phyloP scores from a whole-genome alignment of 2,797 vertebrate species.

The Peromyscus eremicus region DNA sequence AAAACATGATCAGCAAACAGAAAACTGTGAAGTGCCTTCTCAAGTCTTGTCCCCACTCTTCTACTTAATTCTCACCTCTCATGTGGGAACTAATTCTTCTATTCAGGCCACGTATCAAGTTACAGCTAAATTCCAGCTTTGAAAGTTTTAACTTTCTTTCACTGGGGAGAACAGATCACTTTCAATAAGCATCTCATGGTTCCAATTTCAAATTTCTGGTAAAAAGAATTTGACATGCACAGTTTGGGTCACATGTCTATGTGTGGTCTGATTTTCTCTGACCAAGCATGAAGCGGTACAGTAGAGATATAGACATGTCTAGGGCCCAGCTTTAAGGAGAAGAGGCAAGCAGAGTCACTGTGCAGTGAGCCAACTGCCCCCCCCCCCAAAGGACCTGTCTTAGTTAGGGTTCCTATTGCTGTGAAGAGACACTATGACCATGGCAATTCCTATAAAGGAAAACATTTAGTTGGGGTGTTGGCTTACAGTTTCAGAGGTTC shows the following conservation, averaged over 20 bases:
- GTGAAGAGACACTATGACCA: not conserved
- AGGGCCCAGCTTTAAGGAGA: not conserved
- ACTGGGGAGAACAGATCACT: constrained; percentile 15
- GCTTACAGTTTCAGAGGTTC: not conserved
- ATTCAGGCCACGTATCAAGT: not conserved
- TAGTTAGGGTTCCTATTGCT: not conserved
- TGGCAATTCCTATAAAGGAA: not conserved
- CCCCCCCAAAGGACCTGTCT: not conserved
- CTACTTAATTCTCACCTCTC: constrained; percentile 27
- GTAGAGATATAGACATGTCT: not conserved
- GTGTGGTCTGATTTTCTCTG: constrained; percentile 6
- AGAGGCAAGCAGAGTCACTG: not conserved
- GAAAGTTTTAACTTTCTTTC: constrained; percentile 54
- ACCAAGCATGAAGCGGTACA: not conserved
- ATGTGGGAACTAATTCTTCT: not conserved
- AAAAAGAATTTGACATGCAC: constrained; percentile 9
- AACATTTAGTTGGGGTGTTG: not conserved
- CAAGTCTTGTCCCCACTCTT: not conserved
- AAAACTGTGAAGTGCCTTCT: not conserved
- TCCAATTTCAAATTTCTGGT: constrained; percentile 36
- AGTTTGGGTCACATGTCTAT: constrained; percentile 6
- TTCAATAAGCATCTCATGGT: constrained; percentile 29
- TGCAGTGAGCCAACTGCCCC: not conserved
- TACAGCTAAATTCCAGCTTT: not conserved
- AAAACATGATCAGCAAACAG: not conserved